phyloP scores from a whole-genome alignment of 2,888 invertebrate species.

The Brenthis hecate region DNA sequence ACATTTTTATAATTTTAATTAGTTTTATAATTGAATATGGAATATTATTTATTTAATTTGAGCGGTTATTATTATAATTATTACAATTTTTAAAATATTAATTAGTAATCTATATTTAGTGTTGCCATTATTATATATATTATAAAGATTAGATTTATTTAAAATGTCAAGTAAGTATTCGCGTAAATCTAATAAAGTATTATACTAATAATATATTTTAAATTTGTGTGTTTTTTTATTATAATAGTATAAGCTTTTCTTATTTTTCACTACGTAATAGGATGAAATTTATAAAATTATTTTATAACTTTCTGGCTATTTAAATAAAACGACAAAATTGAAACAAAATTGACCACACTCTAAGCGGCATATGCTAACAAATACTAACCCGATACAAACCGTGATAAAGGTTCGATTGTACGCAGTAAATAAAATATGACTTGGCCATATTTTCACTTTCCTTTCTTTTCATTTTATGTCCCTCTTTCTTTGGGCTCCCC shows the following conservation, averaged over 20 bases:
- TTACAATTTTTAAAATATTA: too few species aligned
- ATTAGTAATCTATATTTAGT: too few species aligned
- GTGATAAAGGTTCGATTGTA: conserved; percentile 81
- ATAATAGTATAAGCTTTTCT: not conserved
- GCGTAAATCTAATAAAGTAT: too few species aligned
- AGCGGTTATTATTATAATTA: too few species aligned
- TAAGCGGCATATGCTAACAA: conserved; percentile 67
- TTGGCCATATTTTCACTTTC: conserved; percentile 79
- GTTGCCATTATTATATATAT: too few species aligned
- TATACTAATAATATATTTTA: not conserved
- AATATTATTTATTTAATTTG: too few species aligned
- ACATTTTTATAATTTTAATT: too few species aligned
- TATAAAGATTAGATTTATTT: too few species aligned
- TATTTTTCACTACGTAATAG: not conserved
- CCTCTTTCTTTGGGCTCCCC: conserved; percentile 73
- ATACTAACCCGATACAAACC: conserved; percentile 74
- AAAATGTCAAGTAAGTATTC: too few species aligned
- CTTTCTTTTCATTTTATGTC: conserved; percentile 76
- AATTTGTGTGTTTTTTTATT: not conserved
- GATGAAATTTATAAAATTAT: not conserved
- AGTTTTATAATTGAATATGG: too few species aligned
- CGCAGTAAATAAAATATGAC: conserved; percentile 83
- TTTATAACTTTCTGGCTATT: not conserved
- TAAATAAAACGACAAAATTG: conserved; percentile 26
- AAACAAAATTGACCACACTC: conserved; percentile 43